phyloP scores from a whole-genome alignment of 2,113 vertebrate genomes.

The Bolborhynchus lineola region DNA sequence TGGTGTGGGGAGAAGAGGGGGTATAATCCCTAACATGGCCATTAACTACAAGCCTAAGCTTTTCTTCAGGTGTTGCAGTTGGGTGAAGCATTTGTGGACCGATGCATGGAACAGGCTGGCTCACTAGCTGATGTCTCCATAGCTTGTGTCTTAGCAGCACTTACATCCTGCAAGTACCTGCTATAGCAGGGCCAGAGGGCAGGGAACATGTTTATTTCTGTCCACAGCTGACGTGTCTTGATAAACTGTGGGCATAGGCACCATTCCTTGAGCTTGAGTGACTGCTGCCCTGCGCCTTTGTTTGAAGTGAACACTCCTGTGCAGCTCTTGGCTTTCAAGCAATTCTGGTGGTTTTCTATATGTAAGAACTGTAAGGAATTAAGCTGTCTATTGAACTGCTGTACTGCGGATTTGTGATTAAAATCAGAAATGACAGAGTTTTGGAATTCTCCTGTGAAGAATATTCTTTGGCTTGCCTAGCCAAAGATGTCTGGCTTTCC shows the following conservation, averaged over 20 bases:
- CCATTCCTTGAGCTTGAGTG: neutral
- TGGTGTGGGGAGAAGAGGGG: rapidly evolving
- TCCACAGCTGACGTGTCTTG: neutral
- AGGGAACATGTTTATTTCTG: neutral
- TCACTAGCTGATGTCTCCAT: neutral
- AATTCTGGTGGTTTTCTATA: neutral
- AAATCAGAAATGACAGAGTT: neutral
- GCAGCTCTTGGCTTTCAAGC: neutral
- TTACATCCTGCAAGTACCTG: neutral
- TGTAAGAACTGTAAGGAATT: neutral
- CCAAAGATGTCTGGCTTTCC: neutral
- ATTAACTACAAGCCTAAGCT: neutral
- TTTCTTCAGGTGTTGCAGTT: neutral
- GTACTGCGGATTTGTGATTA: neutral
- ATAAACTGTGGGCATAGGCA: neutral
- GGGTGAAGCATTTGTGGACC: neutral
- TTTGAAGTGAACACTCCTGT: neutral
- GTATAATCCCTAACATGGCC: neutral
- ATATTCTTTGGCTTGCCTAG: neutral
- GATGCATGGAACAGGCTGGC: rapidly evolving
- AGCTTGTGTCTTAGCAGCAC: neutral
- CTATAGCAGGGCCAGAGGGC: rapidly evolving
- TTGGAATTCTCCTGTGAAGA: neutral
- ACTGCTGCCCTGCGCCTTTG: neutral
- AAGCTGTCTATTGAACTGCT: neutral